These are phyloP conservation scores for Drosophila truncata DNA, from an alignment of 1,140 invertebrate species.

Conservation along the genomic window DNA sequence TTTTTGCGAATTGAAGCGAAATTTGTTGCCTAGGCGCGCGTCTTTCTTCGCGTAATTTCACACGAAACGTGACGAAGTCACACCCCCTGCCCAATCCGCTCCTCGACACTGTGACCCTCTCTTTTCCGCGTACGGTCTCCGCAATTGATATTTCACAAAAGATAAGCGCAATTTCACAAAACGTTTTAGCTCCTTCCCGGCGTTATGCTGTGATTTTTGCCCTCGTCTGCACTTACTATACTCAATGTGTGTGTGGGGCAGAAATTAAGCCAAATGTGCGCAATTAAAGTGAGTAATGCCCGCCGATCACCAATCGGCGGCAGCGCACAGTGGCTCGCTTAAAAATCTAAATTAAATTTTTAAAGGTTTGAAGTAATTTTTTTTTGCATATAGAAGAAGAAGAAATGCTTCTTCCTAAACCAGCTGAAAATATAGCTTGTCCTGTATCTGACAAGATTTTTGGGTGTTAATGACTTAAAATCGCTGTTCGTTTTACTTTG, in stretches of 20 bases:
- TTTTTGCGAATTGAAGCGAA: slow-evolving; percentile 14
- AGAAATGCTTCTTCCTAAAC: background rate
- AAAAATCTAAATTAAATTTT: background rate
- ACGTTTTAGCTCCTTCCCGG: slow-evolving; percentile 64
- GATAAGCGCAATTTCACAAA: slow-evolving; percentile 79
- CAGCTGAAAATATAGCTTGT: background rate
- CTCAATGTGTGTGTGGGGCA: slow-evolving; percentile 49
- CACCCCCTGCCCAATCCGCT: slow-evolving; percentile 4
- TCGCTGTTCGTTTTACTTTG: background rate
- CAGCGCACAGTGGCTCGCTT: slow-evolving; percentile 13
- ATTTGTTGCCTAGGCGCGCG: slow-evolving; percentile 50
- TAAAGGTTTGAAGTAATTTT: background rate
- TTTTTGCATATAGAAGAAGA: no score
- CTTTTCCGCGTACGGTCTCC: background rate
- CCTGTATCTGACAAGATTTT: background rate
- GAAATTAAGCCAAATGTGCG: slow-evolving; percentile 79
- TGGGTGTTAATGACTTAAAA: background rate
- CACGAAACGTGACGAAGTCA: slow-evolving; percentile 78
- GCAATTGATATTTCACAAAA: slow-evolving; percentile 80
- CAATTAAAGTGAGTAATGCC: slow-evolving; percentile 80
- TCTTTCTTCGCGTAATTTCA: slow-evolving; percentile 75
- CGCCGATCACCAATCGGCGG: slow-evolving; percentile 50
- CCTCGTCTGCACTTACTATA: slow-evolving; percentile 42
- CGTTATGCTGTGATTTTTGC: slow-evolving; percentile 67
- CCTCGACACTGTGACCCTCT: background rate